Evolutionary conservation across 2,797 vertebrate genomes (phyloP).

Genomic region (Cuniculus paca): DNA sequence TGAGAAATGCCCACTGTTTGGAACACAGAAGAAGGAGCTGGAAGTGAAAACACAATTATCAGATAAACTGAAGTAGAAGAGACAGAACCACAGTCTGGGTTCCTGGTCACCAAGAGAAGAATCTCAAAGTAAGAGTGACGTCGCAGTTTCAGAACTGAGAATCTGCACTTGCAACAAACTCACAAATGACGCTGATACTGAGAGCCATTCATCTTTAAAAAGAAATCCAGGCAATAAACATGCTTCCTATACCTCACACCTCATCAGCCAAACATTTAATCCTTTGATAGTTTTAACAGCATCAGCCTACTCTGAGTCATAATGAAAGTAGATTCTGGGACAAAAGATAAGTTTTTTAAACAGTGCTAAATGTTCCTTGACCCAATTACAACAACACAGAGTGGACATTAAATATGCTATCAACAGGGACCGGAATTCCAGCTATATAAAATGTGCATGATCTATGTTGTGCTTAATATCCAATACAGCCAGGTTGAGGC

Average conservation of each 20-base stretch:
- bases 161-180: not conserved
- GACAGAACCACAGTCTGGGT: not conserved
- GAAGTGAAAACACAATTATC: slow-evolving; percentile 16
- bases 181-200: not conserved
- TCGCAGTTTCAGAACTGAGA: not conserved
- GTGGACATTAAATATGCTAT: not conserved
- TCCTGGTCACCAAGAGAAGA: not conserved
- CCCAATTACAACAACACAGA: slow-evolving; percentile 52
- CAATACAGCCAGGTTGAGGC: slow-evolving; percentile 9
- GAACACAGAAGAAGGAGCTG: not conserved
- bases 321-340: slow-evolving; percentile 34
- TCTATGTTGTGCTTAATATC: slow-evolving; percentile 43
- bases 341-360: slow-evolving; percentile 68
- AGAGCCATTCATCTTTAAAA: not conserved
- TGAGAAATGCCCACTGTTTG: not conserved
- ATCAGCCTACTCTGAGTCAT: slow-evolving; percentile 33
- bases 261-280: not conserved
- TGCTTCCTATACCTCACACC: not conserved
- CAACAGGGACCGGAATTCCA: slow-evolving; percentile 42
- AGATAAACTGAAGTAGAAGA: not conserved
- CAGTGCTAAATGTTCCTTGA: slow-evolving; percentile 41
- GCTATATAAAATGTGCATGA: slow-evolving; percentile 24
- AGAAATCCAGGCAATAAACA: not conserved
- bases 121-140: not conserved
- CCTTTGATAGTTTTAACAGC: slow-evolving; percentile 22